Base-by-base conservation (phyloP, 1,140 invertebrate genomes). In the Drosophila nigrodunni region DNA sequence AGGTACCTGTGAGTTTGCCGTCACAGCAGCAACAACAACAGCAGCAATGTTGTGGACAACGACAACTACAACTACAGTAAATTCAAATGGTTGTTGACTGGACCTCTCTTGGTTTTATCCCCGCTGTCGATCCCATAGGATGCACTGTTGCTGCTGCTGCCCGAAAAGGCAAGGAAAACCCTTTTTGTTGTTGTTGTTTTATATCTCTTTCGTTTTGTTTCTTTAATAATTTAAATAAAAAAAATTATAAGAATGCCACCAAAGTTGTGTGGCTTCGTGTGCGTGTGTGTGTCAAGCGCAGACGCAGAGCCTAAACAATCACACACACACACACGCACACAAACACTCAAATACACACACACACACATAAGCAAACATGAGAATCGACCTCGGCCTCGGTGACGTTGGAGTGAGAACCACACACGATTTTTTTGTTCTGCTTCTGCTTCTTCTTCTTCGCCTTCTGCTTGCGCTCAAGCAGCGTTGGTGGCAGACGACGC, bases 221-320 rank as follows among this genome's bases (percentile, higher is more conserved):
- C 70, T 73, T 83, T 89, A 80, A 83, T 87, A 88, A 88, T 87
- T 87, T 87, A 83, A 87, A 87, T 80, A 88, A 74, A 88, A 69
- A 54, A 37, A 54, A 54, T 54, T 54, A 54, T 54, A 71, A 60
- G 78, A 79, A 88, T 88, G 74, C 83, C 83, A 87, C 83, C 83
- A 83, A 79, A 87, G 80, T 89, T 72, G 83, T 89, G 79, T 58
- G 73, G 55, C 81, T 80, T 80, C 64, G 54, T 59, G 18, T n/a
- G 34, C 21, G 30, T 18, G 60, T 71, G 9, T 77, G 77, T 77
- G 69, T 66, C 65, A 82, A 77, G 79, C 79, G 76, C 79, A 82
- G 79, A 81, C 79, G 75, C 82, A 82, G 83, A 74, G 73, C 83
- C 80, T 87, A 88, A 88, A 79, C 83, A 83, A 67, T 62, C 77